These are phyloP conservation scores for Brotula barbata DNA, from an alignment of 2,797 vertebrate genomes.

Conservation along the genomic window DNA sequence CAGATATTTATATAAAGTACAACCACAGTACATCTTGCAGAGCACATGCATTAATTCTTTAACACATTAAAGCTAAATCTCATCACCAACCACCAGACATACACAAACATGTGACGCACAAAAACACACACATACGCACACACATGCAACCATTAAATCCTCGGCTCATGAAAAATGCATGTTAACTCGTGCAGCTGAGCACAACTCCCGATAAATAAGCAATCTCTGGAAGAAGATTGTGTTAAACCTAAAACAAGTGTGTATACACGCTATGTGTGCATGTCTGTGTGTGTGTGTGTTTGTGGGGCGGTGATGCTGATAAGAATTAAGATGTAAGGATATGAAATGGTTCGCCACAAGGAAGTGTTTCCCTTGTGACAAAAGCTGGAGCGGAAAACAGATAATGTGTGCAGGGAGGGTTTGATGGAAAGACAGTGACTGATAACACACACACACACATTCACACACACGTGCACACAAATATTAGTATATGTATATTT, in stretches of 20 bases:
- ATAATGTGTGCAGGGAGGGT: constrained; percentile 36
- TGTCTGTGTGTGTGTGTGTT: background rate
- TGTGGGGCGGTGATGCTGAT: background rate
- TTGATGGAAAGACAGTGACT: constrained; percentile 5
- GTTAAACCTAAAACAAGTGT: constrained; percentile 61
- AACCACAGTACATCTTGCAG: constrained; percentile 39
- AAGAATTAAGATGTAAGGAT: constrained; percentile 45
- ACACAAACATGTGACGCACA: constrained; percentile 41
- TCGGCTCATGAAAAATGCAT: constrained; percentile 79
- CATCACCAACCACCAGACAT: constrained; percentile 36
- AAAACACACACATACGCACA: constrained; percentile 28
- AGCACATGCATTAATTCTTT: constrained; percentile 57
- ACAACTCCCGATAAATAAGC: constrained; percentile 76
- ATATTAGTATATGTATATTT: constrained; percentile 5
- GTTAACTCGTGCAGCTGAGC: constrained; percentile 69
- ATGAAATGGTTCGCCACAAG: constrained; percentile 50
- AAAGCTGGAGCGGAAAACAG: constrained; percentile 40
- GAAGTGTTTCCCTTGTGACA: constrained; percentile 43
- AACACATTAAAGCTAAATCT: constrained; percentile 59
- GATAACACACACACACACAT: constrained; percentile 5
- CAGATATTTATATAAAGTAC: constrained; percentile 63
- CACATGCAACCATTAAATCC: constrained; percentile 64
- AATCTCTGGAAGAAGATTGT: constrained; percentile 65
- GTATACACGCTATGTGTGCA: constrained; percentile 4
- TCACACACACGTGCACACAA: constrained; percentile 9